Base-by-base conservation (phyloP, 1,140 invertebrate genomes). In the Scaptomyza hsui region DNA sequence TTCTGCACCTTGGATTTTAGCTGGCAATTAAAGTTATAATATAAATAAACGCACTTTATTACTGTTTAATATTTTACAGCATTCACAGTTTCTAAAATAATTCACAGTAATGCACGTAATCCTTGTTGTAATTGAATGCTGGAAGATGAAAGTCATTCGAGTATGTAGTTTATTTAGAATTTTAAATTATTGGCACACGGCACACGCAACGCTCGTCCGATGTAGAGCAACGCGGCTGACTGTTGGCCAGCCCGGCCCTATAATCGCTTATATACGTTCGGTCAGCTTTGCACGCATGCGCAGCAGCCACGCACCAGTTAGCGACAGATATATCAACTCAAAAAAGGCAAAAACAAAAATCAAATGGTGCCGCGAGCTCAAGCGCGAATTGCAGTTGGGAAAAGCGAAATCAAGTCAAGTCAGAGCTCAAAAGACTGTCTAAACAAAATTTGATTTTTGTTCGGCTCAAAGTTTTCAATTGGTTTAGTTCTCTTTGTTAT, bases 241-340 rank as follows among this genome's bases (percentile, higher is more conserved):
- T 91, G 90, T 85, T 91, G 86, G 82, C 90, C 79, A 89, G 90
- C 89, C 79, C 78, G 75, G 88, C 90, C 90, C 90, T 91, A 90
- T 91, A 83, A 89, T 89, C 90, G 85, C 82, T 91, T 91, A 90
- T 90, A 91, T 91, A 91, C 90, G 88, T 85, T 91, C 83, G 88
- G 90, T 91, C 83, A 91, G 72, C 79, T 78, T 57, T 57, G 63
- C 62, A 85, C 80, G 85, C 83, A 79, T 89, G 83, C 72, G 72
- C 76, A 79, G 69, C 81, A 81, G 81, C 81, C 80, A 89, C 86
- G 85, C 86, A 89, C 82, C 83, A 86, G 82, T 89, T 88, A 77
- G 85, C 86, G 86, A 89, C 85, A 89, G 72, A 89, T 65, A 78
- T 69, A 75, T 69, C 37, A 55, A 52, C 55, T 51, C 52, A 59